Evolutionary conservation across 2,113 vertebrate species (phyloP).

Genomic region (Phyllostomus hastatus): DNA sequence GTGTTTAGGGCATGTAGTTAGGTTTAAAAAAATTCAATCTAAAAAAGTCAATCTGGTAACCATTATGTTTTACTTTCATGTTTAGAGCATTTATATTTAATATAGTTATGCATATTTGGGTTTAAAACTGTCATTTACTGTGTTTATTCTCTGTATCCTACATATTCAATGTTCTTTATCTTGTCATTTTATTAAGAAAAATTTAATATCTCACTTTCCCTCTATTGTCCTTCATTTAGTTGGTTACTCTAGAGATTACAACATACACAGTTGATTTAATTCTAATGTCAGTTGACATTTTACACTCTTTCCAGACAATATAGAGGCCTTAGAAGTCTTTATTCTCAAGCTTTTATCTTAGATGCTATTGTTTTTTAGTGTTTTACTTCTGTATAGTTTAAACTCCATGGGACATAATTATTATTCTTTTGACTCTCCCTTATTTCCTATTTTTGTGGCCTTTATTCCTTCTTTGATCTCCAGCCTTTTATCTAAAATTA

Average conservation of each 20-base stretch:
- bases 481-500: neutral
- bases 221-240: neutral
- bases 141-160: neutral
- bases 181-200: neutral
- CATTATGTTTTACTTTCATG: neutral
- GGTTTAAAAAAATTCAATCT: neutral
- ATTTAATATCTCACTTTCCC: neutral
- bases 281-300: neutral
- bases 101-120: neutral
- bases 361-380: neutral
- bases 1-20: neutral
- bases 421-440: neutral
- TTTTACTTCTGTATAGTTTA: neutral
- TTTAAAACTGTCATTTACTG: neutral
- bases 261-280: neutral
- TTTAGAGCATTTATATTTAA: conserved; percentile 20
- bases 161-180: neutral
- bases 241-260: neutral
- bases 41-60: neutral
- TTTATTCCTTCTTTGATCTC: neutral
- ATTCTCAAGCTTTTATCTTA: neutral
- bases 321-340: neutral
- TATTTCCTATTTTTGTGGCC: neutral
- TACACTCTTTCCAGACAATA: neutral
- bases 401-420: neutral